phyloP scores from a whole-genome alignment of 1,140 invertebrate species.

The Megalonaias nervosa region DNA sequence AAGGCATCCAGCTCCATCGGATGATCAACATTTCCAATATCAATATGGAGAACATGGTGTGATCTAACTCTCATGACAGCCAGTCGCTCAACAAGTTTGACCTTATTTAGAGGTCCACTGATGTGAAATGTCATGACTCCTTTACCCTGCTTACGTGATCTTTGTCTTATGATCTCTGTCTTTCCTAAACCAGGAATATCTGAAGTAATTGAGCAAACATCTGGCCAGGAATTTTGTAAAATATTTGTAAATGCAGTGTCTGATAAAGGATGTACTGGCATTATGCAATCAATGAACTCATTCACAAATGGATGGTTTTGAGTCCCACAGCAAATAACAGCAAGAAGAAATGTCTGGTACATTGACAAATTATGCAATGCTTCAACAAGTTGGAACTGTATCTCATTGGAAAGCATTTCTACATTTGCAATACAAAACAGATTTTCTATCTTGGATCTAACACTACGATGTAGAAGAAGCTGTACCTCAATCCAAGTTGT shows the following conservation, averaged over 20 bases:
- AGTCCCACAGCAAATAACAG: constrained; percentile 30
- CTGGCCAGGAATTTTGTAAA: too few species aligned
- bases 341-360: constrained; percentile 3
- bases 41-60: constrained; percentile 37
- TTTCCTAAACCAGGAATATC: too few species aligned
- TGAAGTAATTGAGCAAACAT: too few species aligned
- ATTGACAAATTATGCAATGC: not conserved
- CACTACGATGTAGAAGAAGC: constrained; percentile 35
- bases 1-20: constrained; percentile 34
- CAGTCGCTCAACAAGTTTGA: constrained; percentile 9
- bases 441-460: not conserved
- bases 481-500: constrained; percentile 39
- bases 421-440: constrained; percentile 45
- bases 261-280: too few species aligned
- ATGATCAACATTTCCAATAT: constrained; percentile 34
- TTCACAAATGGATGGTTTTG: constrained; percentile 33
- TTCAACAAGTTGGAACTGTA: constrained; percentile 35
- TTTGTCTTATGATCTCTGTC: too few species aligned
- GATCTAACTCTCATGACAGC: not conserved
- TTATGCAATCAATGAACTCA: not conserved
- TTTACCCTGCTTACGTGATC: too few species aligned
- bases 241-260: too few species aligned
- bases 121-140: too few species aligned
- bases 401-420: constrained; percentile 31
- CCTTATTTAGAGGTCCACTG: not conserved